Conservation (phyloP, 2,113 vertebrate genomes). For the Muntiacus reevesi region DNA sequence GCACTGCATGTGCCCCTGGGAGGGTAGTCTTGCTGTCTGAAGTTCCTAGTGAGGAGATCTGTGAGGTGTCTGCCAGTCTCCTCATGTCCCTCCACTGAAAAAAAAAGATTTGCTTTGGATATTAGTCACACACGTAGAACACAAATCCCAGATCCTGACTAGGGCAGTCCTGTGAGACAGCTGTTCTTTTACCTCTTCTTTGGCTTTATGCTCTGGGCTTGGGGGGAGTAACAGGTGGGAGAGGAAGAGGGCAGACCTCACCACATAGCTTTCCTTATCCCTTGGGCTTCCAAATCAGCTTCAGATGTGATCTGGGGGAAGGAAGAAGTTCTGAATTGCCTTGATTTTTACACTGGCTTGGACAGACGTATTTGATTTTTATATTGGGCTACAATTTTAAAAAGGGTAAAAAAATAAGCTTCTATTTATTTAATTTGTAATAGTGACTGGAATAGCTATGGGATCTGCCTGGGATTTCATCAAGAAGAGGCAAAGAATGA, state of each 20-base stretch:
- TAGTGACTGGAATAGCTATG: neutral
- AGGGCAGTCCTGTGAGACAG: neutral
- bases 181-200: neutral
- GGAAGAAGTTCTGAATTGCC: neutral
- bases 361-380: neutral
- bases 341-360: neutral
- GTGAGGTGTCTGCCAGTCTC: neutral
- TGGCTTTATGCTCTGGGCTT: neutral
- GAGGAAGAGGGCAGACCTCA: neutral
- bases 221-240: neutral
- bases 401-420: neutral
- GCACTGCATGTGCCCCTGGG: no score
- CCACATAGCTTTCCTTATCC: neutral
- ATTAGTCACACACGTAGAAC: fast-evolving
- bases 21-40: no score
- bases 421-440: neutral
- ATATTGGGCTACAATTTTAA: neutral
- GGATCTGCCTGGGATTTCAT: neutral
- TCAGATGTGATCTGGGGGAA: neutral
- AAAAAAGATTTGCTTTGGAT: neutral
- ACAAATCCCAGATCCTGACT: neutral
- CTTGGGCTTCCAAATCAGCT: neutral
- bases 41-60: neutral
- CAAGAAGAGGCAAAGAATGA: neutral
- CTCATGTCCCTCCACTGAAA: neutral